Evolutionary conservation across 2,113 vertebrate genomes (phyloP).

Genomic region (Nestor notabilis): DNA sequence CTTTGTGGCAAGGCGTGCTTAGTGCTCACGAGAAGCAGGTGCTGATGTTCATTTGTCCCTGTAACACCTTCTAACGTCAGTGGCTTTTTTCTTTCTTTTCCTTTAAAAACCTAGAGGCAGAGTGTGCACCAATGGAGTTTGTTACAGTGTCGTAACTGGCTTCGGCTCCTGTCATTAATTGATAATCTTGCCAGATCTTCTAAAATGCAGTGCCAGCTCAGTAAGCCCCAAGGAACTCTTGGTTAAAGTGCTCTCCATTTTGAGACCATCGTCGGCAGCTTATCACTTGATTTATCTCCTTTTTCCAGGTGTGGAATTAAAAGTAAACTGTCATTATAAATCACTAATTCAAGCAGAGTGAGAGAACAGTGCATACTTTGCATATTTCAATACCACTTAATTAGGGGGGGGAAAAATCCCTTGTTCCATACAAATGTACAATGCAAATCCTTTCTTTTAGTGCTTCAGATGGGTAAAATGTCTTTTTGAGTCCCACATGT

Average conservation of each 20-base stretch:
- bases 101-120: neutral
- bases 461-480: constrained; percentile 6
- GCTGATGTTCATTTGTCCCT: neutral
- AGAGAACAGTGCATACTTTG: neutral
- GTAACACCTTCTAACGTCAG: neutral
- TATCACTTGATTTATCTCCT: constrained; percentile 65
- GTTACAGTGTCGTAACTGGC: neutral
- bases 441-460: neutral
- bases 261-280: neutral
- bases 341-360: constrained; percentile 41
- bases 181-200: neutral
- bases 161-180: constrained; percentile 19
- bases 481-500: constrained; percentile 10
- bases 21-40: neutral
- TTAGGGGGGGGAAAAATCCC: neutral
- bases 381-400: constrained; percentile 29
- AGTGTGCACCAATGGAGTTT: neutral
- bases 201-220: constrained; percentile 29
- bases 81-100: neutral
- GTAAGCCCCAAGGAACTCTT: constrained; percentile 25
- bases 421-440: neutral
- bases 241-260: constrained; percentile 21
- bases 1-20: accelerated
- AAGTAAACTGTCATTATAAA: constrained; percentile 57
- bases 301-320: constrained; percentile 60